Evolutionary conservation across 30 jellyfish, hydroid and myxozoan genomes (phyloP), one percentile per base, ranked within the genome.

Genomic region (Pseudorhiza aurosa): DNA sequence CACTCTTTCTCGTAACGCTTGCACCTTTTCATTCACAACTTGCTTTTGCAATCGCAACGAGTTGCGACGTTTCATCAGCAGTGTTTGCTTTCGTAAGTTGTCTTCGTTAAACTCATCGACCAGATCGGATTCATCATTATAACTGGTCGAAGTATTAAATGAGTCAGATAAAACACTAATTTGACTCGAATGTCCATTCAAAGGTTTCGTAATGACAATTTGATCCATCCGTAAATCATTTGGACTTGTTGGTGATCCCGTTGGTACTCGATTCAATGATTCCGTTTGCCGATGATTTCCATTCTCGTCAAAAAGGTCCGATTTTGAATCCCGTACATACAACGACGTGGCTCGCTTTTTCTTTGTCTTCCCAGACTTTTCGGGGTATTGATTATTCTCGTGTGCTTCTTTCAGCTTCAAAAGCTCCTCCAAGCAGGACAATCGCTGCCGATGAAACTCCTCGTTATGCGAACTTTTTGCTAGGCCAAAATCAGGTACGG

Each of bases 11-110:
- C 79, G 39, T 17, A 80, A 19, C 18, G 72, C 68, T 35, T 80
- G 65, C 8, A 80, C 84, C 32, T 80, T 80, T 43, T 39, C 58
- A 11, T 27, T 31, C 4, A 80, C 65, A 35, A 44, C 74, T 4
- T 80, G 76, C 31, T 80, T 80, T 37, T 58, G 73, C 24, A 80
- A 29, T 27, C 63, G 58, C 50, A 80, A 56, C 59, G 91, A 80
- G 44, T 80, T 80, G 15, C 91, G 55, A 8, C 91, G 76, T 43
- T 80, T 80, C 91, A 80, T 80, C 1, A 80, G 65, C 58, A 80
- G 32, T 33, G 91, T 65, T 71, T 65, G 83, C 36, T 65, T 76
- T 33, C 65, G 68, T 42, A 62, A 47, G 14, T 78, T 82, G 24
- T 64, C 84, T 22, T 65, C 74, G 32, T 29, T 17, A 44, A 24